These are phyloP conservation scores for Gymnarchus niloticus DNA, from an alignment of 2,113 vertebrate species.

Conservation along the genomic window DNA sequence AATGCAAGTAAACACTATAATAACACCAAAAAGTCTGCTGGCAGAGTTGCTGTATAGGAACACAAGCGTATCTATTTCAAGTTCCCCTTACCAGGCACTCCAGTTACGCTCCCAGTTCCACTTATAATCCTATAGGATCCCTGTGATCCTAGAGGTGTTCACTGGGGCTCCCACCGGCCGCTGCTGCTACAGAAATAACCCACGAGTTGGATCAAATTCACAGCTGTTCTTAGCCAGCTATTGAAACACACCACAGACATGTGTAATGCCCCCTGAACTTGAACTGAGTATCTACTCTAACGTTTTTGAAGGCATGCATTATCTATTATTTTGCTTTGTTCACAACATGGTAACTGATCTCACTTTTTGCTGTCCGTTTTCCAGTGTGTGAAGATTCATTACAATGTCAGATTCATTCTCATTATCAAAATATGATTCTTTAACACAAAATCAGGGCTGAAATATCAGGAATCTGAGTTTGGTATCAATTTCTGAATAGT, in stretches of 20 bases:
- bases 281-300: background rate
- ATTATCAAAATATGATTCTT: background rate
- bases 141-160: slow-evolving; percentile 5
- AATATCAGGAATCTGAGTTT: too few species aligned
- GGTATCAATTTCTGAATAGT: too few species aligned
- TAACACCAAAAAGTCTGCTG: background rate
- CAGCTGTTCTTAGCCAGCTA: slow-evolving; percentile 39
- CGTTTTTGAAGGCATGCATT: background rate
- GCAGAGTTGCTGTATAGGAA: background rate
- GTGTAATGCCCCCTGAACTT: background rate
- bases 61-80: background rate
- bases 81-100: background rate
- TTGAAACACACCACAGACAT: slow-evolving; percentile 32
- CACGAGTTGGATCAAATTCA: slow-evolving; percentile 39
- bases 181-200: slow-evolving; percentile 48
- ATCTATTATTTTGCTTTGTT: background rate
- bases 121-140: slow-evolving; percentile 14
- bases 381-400: background rate
- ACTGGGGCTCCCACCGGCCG: slow-evolving; percentile 31
- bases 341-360: background rate
- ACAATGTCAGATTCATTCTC: background rate
- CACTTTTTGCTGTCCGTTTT: background rate
- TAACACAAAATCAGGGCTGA: too few species aligned
- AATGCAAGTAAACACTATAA: background rate
- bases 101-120: background rate